These are phyloP conservation scores for Protophormia terraenovae DNA, from an alignment of 2,888 invertebrate genomes.

Conservation along the genomic window DNA sequence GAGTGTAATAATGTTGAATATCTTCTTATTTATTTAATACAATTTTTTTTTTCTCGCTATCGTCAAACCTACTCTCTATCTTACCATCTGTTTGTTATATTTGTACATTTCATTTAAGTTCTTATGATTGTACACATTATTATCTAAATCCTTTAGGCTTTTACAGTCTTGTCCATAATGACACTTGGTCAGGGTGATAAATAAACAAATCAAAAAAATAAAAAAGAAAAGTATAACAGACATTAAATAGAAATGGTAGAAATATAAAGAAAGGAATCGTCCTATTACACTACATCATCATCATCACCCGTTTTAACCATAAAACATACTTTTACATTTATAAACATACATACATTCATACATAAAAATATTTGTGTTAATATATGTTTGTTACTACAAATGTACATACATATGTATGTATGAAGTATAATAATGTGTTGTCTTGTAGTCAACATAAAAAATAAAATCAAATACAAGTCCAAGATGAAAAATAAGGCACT, in stretches of 20 bases:
- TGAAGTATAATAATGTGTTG: conserved; percentile 30
- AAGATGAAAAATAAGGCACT: conserved; percentile 42
- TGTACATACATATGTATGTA: not conserved
- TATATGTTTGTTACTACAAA: no score
- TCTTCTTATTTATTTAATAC: conserved; percentile 16
- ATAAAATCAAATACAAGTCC: conserved; percentile 45
- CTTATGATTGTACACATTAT: conserved; percentile 58
- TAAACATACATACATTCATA: not conserved
- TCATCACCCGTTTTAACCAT: conserved; percentile 44
- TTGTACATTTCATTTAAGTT: conserved; percentile 43
- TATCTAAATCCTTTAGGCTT: conserved; percentile 58
- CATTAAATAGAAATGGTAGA: conserved; percentile 32
- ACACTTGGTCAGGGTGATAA: conserved; percentile 62
- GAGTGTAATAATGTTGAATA: not conserved
- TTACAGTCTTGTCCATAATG: conserved; percentile 61
- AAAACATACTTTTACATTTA: conserved; percentile 17
- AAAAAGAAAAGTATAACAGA: conserved; percentile 25
- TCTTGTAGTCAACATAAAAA: conserved; percentile 40
- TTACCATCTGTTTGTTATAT: not conserved
- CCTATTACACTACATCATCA: conserved; percentile 4
- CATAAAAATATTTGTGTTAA: not conserved
- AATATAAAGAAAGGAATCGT: conserved; percentile 7
- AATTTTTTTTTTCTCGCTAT: not conserved
- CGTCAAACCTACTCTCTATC: not conserved
- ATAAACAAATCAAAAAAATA: conserved; percentile 60